phyloP scores from a whole-genome alignment of 1,140 invertebrate genomes.

The Trinorchestia longiramus region DNA sequence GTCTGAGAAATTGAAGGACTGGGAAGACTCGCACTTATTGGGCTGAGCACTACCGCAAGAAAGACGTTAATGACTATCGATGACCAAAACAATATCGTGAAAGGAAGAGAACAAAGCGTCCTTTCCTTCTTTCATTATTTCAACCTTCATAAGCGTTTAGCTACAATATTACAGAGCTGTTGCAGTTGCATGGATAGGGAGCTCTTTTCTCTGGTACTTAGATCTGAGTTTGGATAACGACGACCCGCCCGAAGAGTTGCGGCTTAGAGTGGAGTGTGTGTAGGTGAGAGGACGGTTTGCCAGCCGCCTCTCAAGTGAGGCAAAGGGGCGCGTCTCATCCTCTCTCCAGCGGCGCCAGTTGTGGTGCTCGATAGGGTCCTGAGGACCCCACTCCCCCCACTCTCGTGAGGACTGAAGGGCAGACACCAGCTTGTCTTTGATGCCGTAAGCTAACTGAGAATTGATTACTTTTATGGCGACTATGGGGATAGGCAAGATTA shows the following conservation, averaged over 20 bases:
- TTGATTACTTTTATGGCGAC: conserved; percentile 65
- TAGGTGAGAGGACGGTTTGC: conserved; percentile 65
- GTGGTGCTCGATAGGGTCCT: conserved; percentile 65
- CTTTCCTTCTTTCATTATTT: background rate
- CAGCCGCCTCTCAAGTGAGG: conserved; percentile 63
- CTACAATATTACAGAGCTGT: conserved; percentile 58
- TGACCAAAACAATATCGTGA: background rate
- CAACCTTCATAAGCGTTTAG: background rate
- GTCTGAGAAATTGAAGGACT: background rate
- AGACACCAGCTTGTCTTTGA: conserved; percentile 65
- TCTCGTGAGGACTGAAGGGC: conserved; percentile 66
- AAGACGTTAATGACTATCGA: background rate
- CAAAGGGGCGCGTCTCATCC: conserved; percentile 63
- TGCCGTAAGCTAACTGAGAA: conserved; percentile 64
- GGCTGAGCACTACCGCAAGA: background rate
- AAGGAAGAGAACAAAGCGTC: background rate
- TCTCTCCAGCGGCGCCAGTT: conserved; percentile 65
- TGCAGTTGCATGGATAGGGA: conserved; percentile 49
- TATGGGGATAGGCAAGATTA: conserved; percentile 61
- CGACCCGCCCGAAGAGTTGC: conserved; percentile 61
- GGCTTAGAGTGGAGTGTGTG: conserved; percentile 65
- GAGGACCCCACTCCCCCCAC: conserved; percentile 66
- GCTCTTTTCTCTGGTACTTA: conserved; percentile 63
- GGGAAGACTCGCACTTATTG: background rate
- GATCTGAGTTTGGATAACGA: conserved; percentile 62